Percentiles rank a stretch among this genome's conserved stretches.
These are phyloP conservation scores for Orthosia gracilis DNA, from an alignment of 2,888 invertebrate species.

Conservation along the genomic window DNA sequence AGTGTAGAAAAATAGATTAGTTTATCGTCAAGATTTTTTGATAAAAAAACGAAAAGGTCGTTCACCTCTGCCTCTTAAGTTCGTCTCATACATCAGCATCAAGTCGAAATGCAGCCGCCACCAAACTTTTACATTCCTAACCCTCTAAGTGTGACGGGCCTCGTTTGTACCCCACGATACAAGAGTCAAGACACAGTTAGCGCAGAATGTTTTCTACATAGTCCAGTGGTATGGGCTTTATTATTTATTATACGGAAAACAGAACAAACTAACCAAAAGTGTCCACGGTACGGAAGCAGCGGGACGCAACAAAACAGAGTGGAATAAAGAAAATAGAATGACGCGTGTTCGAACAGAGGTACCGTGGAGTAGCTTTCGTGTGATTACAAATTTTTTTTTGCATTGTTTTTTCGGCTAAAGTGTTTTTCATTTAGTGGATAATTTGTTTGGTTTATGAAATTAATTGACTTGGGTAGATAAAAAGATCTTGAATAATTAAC, in stretches of 20 bases:
- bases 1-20: neutral
- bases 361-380: constrained; percentile 72
- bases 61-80: constrained; percentile 5
- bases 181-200: constrained; percentile 65
- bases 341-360: constrained; percentile 80
- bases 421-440: neutral
- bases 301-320: constrained; percentile 86
- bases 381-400: constrained; percentile 39
- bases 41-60: constrained; percentile 15
- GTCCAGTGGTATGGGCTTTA: constrained; percentile 80
- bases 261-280: constrained; percentile 90
- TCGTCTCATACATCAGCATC: constrained; percentile 8
- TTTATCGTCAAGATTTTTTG: neutral
- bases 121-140: constrained; percentile 65
- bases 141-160: constrained; percentile 59
- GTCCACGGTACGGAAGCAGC: constrained; percentile 89
- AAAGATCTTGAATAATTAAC: neutral
- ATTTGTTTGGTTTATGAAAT: neutral
- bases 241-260: constrained; percentile 90
- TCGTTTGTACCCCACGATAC: constrained; percentile 59
- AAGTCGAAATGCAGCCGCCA: constrained; percentile 39
- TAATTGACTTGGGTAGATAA: neutral
- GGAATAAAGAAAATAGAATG: constrained; percentile 87
- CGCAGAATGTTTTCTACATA: constrained; percentile 63
- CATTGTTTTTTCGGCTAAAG: neutral